Evolutionary conservation across 2,113 vertebrate species (phyloP), one percentile per base, ranked within the genome.

Genomic region (Caretta caretta): DNA sequence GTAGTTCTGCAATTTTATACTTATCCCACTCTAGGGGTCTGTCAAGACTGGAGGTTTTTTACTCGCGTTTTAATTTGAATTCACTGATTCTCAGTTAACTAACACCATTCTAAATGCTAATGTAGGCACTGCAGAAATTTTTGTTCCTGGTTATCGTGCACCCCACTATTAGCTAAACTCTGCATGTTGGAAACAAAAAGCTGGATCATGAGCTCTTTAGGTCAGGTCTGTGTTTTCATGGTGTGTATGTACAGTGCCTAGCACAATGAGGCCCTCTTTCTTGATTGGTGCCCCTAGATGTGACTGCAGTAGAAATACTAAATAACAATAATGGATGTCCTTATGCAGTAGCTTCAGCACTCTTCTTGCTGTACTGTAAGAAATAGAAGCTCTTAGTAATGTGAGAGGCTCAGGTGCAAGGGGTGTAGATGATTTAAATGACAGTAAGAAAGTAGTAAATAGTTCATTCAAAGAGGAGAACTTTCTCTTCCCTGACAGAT

Each of bases 201-300:
- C 31, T 69, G 35, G 62, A 35, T 57, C 89, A 48, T 38, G 4
- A 57, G 76, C 87, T 92, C 38, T 84, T 92, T 93, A 80, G 20
- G 19, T 91, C 27, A 42, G 80, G 49, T 29, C 76, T 53, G 69
- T 1, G 0, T 48, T 86, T 35, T 85, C 59, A 29, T 7, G 6
- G 2, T 5, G 2, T 59, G 49, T 83, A 65, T 56, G 10, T 85
- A 27, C 56, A 82, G 20, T 16, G 17, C 5, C 27, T 25, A 10
- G 13, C 54, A 16, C 9, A 17, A 11, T 13, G 7, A 7, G 57
- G 0, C 4, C 2, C 1, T 0, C 1, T 1, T 83, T 8, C 76
- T 53, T 56, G 48, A 50, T 38, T 83, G 65, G n/a, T 89, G 49
- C 1, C 14, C 2, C 3, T 81, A 78, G 13, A 19, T 81, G 54